phyloP scores from a whole-genome alignment of 2,797 vertebrate species.

The Nyctibius grandis region DNA sequence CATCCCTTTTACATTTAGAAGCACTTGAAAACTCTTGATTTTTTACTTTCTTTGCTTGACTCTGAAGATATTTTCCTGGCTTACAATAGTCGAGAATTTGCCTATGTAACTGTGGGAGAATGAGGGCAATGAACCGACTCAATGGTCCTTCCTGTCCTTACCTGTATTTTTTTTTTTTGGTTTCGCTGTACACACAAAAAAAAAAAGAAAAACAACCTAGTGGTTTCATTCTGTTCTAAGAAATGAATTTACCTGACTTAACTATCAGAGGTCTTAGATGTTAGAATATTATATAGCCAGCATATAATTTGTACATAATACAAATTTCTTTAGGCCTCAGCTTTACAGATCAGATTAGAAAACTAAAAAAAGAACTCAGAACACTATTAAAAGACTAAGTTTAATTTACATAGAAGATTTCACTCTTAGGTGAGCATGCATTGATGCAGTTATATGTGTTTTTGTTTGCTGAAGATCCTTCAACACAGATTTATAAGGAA shows the following conservation, averaged over 20 bases:
- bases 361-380: background rate
- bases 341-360: background rate
- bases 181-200: background rate
- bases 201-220: background rate
- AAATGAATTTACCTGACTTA: background rate
- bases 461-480: background rate
- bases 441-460: background rate
- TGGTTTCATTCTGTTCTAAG: background rate
- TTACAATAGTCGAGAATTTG: too few species aligned
- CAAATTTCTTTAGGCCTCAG: background rate
- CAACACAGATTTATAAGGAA: background rate
- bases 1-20: background rate
- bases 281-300: background rate
- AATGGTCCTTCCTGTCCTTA: background rate
- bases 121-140: background rate
- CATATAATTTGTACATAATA: background rate
- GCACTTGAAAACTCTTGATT: background rate
- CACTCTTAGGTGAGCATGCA: background rate
- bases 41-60: background rate
- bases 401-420: background rate
- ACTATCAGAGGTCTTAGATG: background rate
- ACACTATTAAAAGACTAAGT: too few species aligned
- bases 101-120: background rate
- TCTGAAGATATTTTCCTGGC: background rate
- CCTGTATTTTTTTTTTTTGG: background rate